Percentiles rank a stretch among this genome's conserved stretches.
Conservation (phyloP, 35 echinoderm and acorn worm genomes). For the Apostichopus japonicus region DNA sequence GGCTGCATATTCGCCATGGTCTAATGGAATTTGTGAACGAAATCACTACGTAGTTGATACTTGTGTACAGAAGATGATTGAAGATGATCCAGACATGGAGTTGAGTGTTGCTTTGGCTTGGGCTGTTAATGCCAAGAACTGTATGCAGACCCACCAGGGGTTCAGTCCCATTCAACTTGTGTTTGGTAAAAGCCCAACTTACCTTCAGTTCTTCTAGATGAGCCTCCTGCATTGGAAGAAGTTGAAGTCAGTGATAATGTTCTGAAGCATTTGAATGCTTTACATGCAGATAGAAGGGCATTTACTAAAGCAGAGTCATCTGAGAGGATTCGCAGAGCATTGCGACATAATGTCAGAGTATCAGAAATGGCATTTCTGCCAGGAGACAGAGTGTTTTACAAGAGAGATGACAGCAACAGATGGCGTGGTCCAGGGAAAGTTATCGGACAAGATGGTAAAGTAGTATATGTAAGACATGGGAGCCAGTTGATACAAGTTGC, state of each 20-base stretch:
- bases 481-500: no score
- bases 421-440: no score
- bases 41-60: not conserved
- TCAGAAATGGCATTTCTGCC: not conserved
- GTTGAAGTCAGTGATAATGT: no score
- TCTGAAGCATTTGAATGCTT: slow-evolving; percentile 15
- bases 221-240: not conserved
- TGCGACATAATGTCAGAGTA: not conserved
- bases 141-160: no score
- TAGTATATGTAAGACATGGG: no score
- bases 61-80: slow-evolving; percentile 42
- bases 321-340: slow-evolving; percentile 5
- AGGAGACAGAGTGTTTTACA: slow-evolving; percentile 42
- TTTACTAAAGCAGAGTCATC: slow-evolving; percentile 30
- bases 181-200: not conserved
- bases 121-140: no score
- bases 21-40: slow-evolving; percentile 5
- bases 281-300: not conserved
- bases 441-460: no score
- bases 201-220: not conserved
- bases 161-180: no score
- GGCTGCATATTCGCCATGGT: not conserved
- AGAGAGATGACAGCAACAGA: slow-evolving; percentile 65
- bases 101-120: no score
- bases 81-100: not conserved